Percentiles rank a stretch among this genome's conserved stretches.
phyloP scores from a whole-genome alignment of 2,113 vertebrate genomes.

The Tragelaphus imberbis region DNA sequence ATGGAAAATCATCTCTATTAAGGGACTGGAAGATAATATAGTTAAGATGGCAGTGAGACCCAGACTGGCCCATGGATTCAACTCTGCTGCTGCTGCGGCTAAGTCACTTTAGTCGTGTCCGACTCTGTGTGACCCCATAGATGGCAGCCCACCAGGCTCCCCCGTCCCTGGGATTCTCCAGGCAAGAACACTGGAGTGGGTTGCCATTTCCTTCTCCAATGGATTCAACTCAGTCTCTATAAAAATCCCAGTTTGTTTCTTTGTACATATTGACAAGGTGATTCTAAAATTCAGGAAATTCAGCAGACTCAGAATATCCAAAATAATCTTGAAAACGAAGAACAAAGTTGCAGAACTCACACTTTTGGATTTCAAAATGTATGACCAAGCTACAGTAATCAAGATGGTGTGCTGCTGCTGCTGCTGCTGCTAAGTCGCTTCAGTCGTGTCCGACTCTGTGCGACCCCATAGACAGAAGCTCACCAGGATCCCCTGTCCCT shows the following conservation, averaged over 20 bases:
- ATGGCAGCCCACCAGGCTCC: no score
- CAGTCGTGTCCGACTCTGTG: no score
- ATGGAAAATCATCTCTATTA: neutral
- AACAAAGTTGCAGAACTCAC: neutral
- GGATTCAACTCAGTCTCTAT: neutral
- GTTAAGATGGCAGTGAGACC: neutral
- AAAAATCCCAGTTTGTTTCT: neutral
- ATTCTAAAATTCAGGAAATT: neutral
- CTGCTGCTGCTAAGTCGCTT: no score
- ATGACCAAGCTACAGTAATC: neutral
- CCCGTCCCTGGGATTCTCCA: no score
- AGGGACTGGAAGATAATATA: neutral
- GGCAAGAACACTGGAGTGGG: no score
- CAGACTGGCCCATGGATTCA: neutral
- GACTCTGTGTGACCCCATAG: no score
- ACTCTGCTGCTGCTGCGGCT: no score
- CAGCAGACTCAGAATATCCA: neutral
- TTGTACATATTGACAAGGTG: neutral
- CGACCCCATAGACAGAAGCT: no score
- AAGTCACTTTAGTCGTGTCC: no score
- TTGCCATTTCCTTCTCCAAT: no score
- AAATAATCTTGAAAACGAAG: neutral
- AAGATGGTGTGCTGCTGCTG: neutral
- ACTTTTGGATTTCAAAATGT: neutral
- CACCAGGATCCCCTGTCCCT: no score